Conservation (phyloP, 2,113 vertebrate genomes). For the Scartelaos histophorus region DNA sequence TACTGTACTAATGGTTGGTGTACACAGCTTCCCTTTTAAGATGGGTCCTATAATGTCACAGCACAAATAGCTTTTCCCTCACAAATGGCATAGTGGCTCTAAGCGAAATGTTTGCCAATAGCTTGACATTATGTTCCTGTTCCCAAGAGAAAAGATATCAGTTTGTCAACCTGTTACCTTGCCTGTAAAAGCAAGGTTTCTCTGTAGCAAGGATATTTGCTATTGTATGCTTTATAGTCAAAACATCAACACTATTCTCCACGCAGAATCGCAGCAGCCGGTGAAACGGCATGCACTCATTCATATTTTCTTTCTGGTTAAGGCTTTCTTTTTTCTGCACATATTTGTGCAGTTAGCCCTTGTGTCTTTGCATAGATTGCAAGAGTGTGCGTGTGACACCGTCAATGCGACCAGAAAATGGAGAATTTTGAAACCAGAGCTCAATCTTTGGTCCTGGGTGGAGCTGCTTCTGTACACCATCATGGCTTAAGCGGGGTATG, state of each 20-base stretch:
- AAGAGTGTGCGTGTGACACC: conserved; percentile 10
- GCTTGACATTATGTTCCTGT: conserved; percentile 21
- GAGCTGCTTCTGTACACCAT: conserved; percentile 37
- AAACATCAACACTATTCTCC: conserved; percentile 18
- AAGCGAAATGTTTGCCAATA: conserved; percentile 24
- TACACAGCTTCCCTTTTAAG: conserved; percentile 15
- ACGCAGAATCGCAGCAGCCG: conserved; percentile 4
- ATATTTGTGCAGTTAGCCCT: neutral
- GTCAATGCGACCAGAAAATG: conserved; percentile 15
- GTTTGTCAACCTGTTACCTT: conserved; percentile 30
- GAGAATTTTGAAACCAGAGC: conserved; percentile 28
- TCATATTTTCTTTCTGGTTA: conserved; percentile 15
- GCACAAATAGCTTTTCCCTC: conserved; percentile 20
- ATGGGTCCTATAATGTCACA: conserved; percentile 8
- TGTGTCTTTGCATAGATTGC: conserved; percentile 8
- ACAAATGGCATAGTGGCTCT: conserved; percentile 10
- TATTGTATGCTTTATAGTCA: conserved; percentile 30
- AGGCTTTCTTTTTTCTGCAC: conserved; percentile 29
- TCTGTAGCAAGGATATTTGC: conserved; percentile 33
- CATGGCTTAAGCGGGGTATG: conserved; percentile 29
- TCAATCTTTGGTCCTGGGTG: conserved; percentile 33
- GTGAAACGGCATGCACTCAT: conserved; percentile 20
- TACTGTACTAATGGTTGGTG: conserved; percentile 8
- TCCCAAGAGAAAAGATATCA: conserved; percentile 14
- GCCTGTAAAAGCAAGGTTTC: conserved; percentile 26